These are phyloP conservation scores for Isurus oxyrinchus DNA, from an alignment of 2,113 vertebrate genomes.

Conservation along the genomic window DNA sequence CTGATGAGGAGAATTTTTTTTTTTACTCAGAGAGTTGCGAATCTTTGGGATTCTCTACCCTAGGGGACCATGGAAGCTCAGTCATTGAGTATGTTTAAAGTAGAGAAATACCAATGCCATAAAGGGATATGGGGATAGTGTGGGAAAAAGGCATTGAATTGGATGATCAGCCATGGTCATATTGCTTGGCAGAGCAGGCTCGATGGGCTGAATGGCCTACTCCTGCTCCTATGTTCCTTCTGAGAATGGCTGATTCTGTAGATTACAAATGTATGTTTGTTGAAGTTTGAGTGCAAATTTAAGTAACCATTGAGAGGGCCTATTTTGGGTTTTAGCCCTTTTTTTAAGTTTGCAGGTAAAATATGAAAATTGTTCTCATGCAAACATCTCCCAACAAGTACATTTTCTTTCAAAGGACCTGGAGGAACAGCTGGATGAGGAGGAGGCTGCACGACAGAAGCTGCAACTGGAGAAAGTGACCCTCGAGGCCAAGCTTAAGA, in stretches of 20 bases:
- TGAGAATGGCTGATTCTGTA: neutral
- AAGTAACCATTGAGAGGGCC: neutral
- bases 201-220: no score
- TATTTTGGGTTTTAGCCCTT: neutral
- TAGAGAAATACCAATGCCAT: no score
- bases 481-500: constrained; percentile 83
- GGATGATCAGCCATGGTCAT: no score
- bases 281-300: neutral
- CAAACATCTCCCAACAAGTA: neutral
- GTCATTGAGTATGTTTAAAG: no score
- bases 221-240: no score
- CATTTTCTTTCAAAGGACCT: constrained; percentile 61
- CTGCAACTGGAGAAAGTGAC: constrained; percentile 82
- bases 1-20: no score
- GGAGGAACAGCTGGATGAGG: constrained; percentile 75
- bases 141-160: no score
- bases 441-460: constrained; percentile 79
- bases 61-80: no score
- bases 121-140: no score
- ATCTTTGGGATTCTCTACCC: no score
- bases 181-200: no score
- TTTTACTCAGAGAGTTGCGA: no score
- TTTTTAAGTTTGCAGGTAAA: neutral
- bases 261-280: neutral
- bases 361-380: neutral